Percentiles rank a stretch among this genome's conserved stretches.
Conservation (phyloP, 2,113 vertebrate genomes). For the Mirza zaza region DNA sequence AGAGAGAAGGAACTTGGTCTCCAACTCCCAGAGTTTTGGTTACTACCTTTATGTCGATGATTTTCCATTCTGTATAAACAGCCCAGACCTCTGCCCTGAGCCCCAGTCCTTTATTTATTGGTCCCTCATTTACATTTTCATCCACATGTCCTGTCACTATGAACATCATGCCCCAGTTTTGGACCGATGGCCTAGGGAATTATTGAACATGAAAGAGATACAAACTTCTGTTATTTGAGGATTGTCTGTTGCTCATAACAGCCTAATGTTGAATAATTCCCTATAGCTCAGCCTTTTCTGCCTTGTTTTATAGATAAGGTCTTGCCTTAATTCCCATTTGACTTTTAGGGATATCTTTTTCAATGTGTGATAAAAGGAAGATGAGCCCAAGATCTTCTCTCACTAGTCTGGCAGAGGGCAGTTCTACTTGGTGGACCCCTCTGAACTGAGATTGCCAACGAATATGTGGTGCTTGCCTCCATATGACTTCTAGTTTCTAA, state of each 20-base stretch:
- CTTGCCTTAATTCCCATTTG: not conserved
- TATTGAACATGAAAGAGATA: not conserved
- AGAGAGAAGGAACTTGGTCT: not conserved
- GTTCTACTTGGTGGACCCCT: not conserved
- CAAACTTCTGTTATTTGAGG: not conserved
- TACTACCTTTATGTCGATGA: not conserved
- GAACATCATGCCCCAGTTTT: not conserved
- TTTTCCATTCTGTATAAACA: not conserved
- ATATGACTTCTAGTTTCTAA: not conserved
- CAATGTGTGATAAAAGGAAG: not conserved
- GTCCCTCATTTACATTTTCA: not conserved
- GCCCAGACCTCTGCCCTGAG: not conserved
- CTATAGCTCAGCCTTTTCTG: not conserved
- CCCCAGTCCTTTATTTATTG: not conserved
- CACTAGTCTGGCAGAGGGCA: not conserved
- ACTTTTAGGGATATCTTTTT: not conserved
- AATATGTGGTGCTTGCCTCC: conserved; percentile 10
- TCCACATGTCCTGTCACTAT: not conserved
- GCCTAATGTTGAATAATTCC: not conserved
- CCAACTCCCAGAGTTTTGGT: not conserved
- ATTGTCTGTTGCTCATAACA: not conserved
- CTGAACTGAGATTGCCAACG: not conserved
- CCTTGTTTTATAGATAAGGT: not conserved
- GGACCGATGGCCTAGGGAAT: not conserved
- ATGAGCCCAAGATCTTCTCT: not conserved